phyloP scores from a whole-genome alignment of 2,113 vertebrate genomes.

The Geococcyx californianus region DNA sequence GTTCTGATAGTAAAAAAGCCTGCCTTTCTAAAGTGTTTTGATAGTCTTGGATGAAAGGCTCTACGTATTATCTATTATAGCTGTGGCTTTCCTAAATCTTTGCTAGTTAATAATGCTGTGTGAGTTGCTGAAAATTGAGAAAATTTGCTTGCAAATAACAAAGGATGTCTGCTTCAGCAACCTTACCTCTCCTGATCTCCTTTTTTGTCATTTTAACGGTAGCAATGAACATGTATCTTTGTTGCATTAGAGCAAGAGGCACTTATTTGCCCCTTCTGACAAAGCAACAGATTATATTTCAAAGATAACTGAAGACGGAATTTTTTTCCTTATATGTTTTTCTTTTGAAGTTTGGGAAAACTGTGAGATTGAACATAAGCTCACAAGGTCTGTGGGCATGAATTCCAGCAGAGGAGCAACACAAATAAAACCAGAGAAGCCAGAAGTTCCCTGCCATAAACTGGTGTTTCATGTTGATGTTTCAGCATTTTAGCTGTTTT shows the following conservation, averaged over 20 bases:
- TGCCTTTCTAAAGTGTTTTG: background rate
- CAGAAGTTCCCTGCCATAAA: background rate
- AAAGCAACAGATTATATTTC: background rate
- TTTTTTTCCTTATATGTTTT: background rate
- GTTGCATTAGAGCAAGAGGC: background rate
- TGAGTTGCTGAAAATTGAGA: slow-evolving; percentile 22
- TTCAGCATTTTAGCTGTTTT: background rate
- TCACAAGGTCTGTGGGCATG: background rate
- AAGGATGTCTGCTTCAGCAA: background rate
- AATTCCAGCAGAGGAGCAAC: background rate
- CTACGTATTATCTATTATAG: background rate
- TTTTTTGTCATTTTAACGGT: background rate
- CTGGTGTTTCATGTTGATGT: background rate
- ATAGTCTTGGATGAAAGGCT: background rate
- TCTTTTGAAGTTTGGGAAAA: background rate
- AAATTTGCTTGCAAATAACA: slow-evolving; percentile 6
- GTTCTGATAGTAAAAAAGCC: background rate
- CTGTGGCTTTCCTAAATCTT: background rate
- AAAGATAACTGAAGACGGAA: background rate
- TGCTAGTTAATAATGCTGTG: background rate
- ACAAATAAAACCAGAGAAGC: background rate
- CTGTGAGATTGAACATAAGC: background rate
- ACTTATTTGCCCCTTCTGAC: background rate
- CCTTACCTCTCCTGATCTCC: background rate
- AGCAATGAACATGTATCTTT: background rate